Evolutionary conservation across 2,797 vertebrate species (phyloP).

Genomic region (Paedocypris micromegethes): DNA sequence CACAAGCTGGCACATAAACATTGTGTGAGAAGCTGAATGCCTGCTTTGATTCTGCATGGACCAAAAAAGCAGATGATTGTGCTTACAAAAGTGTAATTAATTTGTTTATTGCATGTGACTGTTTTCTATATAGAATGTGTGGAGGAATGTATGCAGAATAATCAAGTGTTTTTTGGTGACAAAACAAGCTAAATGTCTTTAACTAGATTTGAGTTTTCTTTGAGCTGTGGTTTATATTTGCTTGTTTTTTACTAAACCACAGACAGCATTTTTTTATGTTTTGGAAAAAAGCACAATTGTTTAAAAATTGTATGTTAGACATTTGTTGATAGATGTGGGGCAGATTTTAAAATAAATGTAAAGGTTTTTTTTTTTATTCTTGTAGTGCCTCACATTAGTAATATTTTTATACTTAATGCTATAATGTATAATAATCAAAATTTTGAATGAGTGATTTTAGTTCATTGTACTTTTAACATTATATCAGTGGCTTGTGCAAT

Average conservation of each 20-base stretch:
- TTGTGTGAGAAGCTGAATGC: slow-evolving; percentile 13
- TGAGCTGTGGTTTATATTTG: background rate
- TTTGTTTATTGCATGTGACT: slow-evolving; percentile 4
- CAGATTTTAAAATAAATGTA: too few relatives aligned
- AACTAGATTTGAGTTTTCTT: background rate
- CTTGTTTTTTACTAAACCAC: too few relatives aligned
- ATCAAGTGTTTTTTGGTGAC: background rate
- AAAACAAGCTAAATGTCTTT: background rate
- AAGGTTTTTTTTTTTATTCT: too few relatives aligned
- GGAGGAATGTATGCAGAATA: slow-evolving; percentile 1
- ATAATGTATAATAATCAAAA: too few relatives aligned
- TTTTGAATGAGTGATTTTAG: too few relatives aligned
- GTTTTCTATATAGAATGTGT: background rate
- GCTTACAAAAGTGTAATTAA: slow-evolving; percentile 18
- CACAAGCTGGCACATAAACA: slow-evolving; percentile 52
- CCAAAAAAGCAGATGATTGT: slow-evolving; percentile 2
- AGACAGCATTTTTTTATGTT: background rate
- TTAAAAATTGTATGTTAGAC: too few relatives aligned
- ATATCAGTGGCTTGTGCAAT: too few relatives aligned
- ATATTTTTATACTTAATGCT: too few relatives aligned
- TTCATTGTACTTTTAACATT: too few relatives aligned
- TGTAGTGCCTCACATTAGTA: too few relatives aligned
- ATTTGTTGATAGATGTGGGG: too few relatives aligned
- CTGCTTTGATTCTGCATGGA: slow-evolving; percentile 15
- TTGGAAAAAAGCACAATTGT: background rate